These are phyloP conservation scores for Australoheros scitulus DNA, from an alignment of 2,113 vertebrate species.

Conservation along the genomic window DNA sequence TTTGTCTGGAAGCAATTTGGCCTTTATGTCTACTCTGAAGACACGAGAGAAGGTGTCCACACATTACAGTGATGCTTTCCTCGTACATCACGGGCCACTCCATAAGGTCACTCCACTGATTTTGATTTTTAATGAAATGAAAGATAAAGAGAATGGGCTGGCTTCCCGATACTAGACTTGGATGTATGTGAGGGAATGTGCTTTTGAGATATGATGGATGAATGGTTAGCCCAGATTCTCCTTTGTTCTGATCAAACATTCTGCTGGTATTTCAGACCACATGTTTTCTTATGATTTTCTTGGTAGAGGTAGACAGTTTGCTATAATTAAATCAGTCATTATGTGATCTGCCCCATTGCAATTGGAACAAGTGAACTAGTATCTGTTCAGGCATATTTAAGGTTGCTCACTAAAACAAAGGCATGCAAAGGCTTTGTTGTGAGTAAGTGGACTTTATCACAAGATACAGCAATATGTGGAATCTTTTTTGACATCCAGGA, in stretches of 20 bases:
- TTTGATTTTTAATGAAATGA: conserved; percentile 37
- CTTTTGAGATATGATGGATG: conserved; percentile 54
- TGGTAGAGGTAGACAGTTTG: conserved; percentile 9
- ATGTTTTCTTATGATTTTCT: conserved; percentile 48
- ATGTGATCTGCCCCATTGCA: conserved; percentile 14
- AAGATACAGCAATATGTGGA: not conserved
- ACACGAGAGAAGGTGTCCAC: conserved; percentile 47
- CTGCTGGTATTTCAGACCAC: conserved; percentile 47
- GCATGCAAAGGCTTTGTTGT: not conserved
- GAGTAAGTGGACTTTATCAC: not conserved
- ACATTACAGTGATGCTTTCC: conserved; percentile 28
- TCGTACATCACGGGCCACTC: conserved; percentile 46
- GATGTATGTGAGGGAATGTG: conserved; percentile 41
- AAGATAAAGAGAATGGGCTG: conserved; percentile 21
- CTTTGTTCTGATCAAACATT: conserved; percentile 40
- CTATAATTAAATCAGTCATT: conserved; percentile 45
- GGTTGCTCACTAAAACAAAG: not conserved
- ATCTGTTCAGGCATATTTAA: conserved; percentile 33
- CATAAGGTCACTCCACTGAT: conserved; percentile 26
- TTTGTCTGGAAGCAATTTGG: conserved; percentile 65
- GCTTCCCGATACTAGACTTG: conserved; percentile 18
- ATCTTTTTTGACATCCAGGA: not conserved
- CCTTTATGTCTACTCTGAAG: conserved; percentile 52
- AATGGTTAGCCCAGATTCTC: conserved; percentile 42
- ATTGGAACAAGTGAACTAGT: conserved; percentile 15